Evolutionary conservation across 2,797 vertebrate genomes (phyloP).

Genomic region (Geotrypetes seraphini): DNA sequence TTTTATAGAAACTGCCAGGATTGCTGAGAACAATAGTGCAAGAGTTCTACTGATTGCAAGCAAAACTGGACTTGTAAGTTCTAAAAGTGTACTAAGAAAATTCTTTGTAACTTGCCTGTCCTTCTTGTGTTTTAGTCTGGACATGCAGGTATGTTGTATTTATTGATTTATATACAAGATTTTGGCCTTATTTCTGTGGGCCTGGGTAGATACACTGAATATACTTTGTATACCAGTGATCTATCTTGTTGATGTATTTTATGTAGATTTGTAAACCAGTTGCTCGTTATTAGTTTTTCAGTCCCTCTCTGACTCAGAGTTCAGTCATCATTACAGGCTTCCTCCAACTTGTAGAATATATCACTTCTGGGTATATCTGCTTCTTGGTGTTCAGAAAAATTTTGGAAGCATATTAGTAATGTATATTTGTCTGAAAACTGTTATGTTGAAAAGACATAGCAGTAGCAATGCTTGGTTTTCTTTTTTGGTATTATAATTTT

Average conservation of each 20-base stretch:
- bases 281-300: no score
- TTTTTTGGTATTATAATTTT: no score
- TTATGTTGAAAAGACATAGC: no score
- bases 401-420: neutral
- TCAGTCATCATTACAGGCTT: no score
- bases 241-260: neutral
- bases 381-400: neutral
- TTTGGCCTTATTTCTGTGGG: neutral
- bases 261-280: neutral
- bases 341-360: no score
- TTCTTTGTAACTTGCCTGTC: neutral
- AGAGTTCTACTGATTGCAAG: constrained; percentile 71
- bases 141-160: neutral
- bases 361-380: no score
- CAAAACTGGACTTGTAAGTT: constrained; percentile 46
- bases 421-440: neutral
- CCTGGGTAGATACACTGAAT: neutral
- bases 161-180: no score
- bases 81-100: neutral
- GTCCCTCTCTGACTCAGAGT: no score
- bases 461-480: no score
- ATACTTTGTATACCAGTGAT: neutral
- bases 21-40: constrained; percentile 67
- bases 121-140: neutral
- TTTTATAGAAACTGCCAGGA: constrained; percentile 66